Evolutionary conservation across 2,888 invertebrate genomes (phyloP), one percentile per base, ranked within the genome.

Genomic region (Conomelus anceps): DNA sequence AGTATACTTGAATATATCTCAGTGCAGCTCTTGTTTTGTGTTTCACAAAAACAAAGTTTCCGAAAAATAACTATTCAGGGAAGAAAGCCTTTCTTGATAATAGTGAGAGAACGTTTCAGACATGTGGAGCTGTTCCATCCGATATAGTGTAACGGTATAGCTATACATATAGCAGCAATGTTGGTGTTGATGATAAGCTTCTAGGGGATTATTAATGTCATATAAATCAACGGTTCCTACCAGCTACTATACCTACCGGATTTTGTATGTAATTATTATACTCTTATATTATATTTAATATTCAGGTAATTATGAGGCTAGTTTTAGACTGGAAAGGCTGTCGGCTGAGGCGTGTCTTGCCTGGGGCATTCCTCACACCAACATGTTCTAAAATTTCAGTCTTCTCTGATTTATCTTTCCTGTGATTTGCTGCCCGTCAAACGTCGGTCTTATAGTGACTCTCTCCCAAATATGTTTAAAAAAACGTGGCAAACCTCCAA

Each of bases 241-340:
- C 7, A 63, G 63, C 63, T 63, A n/a, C 63, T 13, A 63, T 63
- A 63, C n/a, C 63, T 63, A 4, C 63, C n/a, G 63, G 63, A 63
- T 63, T 63, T 63, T n/a, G 63, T 63, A 63, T 63, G 86, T 86
- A 86, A 86, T 86, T 86, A 86, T 86, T 86, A 86, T 23, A 86
- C 86, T 24, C 86, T 26, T 86, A 86, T 86, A 29, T 86, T 86
- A 86, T 86, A 86, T 86, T 86, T 26, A 86, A 86, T 86, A 86
- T 86, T 86, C 86, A 86, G 26, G 86, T 86, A 86, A 86, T 86
- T 86, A 86, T 23, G 26, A 26, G n/a, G n/a, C 85, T 85, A 86
- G 29, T 86, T 86, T 86, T 24, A 22, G 11, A 85, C 11, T 22
- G 85, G 85, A 85, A 22, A n/a, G 63, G 13, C 63, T 63, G 63